phyloP scores from a whole-genome alignment of 2,888 invertebrate species.

The Proisotoma minuta region DNA sequence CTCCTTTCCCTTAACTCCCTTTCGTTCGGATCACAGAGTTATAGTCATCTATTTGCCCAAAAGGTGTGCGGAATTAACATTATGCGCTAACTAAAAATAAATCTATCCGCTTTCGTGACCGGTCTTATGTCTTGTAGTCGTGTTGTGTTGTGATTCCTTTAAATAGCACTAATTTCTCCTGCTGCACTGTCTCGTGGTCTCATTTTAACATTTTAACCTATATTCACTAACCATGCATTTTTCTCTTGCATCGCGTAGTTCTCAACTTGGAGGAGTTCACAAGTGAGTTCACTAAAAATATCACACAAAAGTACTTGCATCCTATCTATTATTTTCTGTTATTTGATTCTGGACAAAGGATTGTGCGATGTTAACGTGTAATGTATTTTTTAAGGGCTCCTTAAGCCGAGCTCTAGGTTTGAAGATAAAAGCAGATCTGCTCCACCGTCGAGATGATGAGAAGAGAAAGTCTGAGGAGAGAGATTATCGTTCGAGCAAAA shows the following conservation, averaged over 20 bases:
- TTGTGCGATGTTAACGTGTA: background rate
- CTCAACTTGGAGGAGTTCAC: slow-evolving; percentile 52
- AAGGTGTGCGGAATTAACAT: slow-evolving; percentile 49
- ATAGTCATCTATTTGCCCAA: slow-evolving; percentile 54
- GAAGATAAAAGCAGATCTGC: slow-evolving; percentile 51
- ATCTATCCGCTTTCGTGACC: slow-evolving; percentile 17
- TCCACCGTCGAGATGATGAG: slow-evolving; percentile 52
- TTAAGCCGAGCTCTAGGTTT: slow-evolving; percentile 67
- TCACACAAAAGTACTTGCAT: too few species aligned
- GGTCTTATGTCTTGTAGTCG: slow-evolving; percentile 4
- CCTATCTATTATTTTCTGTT: too few species aligned
- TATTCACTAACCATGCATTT: slow-evolving; percentile 7
- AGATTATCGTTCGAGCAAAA: slow-evolving; percentile 1
- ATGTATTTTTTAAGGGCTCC: slow-evolving; percentile 60
- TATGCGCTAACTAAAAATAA: slow-evolving; percentile 9
- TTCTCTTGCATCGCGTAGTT: slow-evolving; percentile 47
- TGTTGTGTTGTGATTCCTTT: slow-evolving; percentile 6
- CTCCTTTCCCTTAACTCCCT: background rate
- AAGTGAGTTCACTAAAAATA: too few species aligned
- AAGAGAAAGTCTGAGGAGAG: slow-evolving; percentile 38
- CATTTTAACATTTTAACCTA: background rate
- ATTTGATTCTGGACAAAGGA: too few species aligned
- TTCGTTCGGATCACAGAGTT: slow-evolving; percentile 50
- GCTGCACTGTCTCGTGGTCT: background rate
- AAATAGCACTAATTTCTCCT: background rate